These are phyloP conservation scores for Tragelaphus buxtoni DNA, from an alignment of 2,113 vertebrate genomes.

Conservation along the genomic window DNA sequence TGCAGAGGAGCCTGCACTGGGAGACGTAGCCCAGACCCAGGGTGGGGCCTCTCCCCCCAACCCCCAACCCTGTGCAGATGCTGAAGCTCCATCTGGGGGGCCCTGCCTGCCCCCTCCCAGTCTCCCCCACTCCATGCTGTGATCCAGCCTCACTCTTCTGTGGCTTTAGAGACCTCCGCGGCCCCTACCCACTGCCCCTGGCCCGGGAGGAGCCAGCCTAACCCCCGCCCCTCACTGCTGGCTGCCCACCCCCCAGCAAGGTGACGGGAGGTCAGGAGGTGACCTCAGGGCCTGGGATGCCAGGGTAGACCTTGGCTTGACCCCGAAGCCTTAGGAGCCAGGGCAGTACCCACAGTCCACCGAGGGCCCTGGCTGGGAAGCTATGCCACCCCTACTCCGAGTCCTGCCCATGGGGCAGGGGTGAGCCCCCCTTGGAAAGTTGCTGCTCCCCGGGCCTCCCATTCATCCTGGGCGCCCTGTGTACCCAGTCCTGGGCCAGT, in stretches of 20 bases:
- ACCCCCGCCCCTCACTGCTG: neutral
- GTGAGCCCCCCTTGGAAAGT: neutral
- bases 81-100: neutral
- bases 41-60: no score
- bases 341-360: neutral
- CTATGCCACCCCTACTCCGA: fast-evolving
- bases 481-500: neutral
- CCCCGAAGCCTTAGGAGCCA: neutral
- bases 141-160: neutral
- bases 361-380: neutral
- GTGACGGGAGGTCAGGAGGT: neutral
- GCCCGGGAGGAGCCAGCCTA: neutral
- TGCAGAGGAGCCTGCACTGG: neutral
- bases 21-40: neutral
- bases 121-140: fast-evolving
- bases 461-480: fast-evolving
- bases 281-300: neutral
- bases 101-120: neutral
- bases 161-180: neutral
- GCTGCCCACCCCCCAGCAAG: neutral
- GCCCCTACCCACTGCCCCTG: neutral
- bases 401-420: neutral
- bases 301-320: neutral
- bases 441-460: neutral
- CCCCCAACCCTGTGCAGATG: neutral